Percentiles rank a stretch among this genome's conserved stretches.
Evolutionary conservation across 2,113 vertebrate genomes (phyloP).

Genomic region (Plotosus lineatus): DNA sequence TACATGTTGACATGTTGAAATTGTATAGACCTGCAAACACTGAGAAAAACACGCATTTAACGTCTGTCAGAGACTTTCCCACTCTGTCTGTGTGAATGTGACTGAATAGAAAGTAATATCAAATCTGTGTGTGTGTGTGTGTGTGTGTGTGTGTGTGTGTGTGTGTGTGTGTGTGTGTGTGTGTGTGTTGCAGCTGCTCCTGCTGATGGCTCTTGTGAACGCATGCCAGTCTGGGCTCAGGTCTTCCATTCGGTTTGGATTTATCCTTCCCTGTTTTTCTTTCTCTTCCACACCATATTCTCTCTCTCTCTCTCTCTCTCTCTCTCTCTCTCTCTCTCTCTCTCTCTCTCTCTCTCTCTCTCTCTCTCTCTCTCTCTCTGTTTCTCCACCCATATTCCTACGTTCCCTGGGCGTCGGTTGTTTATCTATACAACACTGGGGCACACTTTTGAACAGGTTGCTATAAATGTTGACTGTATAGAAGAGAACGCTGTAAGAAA

Average conservation of each 20-base stretch:
- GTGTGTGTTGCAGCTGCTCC: slow-evolving; percentile 43
- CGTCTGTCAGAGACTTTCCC: slow-evolving; percentile 39
- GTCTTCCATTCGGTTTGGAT: slow-evolving; percentile 65
- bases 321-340: slow-evolving; percentile 26
- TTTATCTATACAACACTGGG: background rate
- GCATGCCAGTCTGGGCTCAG: slow-evolving; percentile 62
- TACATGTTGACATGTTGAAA: slow-evolving; percentile 72
- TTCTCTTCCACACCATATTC: slow-evolving; percentile 21
- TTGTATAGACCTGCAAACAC: slow-evolving; percentile 62
- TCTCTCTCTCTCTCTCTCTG: background rate
- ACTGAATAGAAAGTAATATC: slow-evolving; percentile 30
- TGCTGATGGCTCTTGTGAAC: slow-evolving; percentile 30
- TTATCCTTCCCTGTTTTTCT: slow-evolving; percentile 61
- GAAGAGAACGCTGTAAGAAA: background rate
- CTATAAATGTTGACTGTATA: background rate
- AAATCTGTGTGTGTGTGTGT: slow-evolving; percentile 33
- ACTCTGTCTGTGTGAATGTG: slow-evolving; percentile 41
- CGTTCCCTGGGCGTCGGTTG: too few species aligned
- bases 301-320: slow-evolving; percentile 7
- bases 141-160: slow-evolving; percentile 50
- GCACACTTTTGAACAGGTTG: background rate
- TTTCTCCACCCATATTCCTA: background rate
- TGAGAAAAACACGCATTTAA: slow-evolving; percentile 40
- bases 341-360: slow-evolving; percentile 25
- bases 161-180: slow-evolving; percentile 52